These are phyloP conservation scores for Orthonyx spaldingii DNA, from an alignment of 2,113 vertebrate species.

Conservation along the genomic window DNA sequence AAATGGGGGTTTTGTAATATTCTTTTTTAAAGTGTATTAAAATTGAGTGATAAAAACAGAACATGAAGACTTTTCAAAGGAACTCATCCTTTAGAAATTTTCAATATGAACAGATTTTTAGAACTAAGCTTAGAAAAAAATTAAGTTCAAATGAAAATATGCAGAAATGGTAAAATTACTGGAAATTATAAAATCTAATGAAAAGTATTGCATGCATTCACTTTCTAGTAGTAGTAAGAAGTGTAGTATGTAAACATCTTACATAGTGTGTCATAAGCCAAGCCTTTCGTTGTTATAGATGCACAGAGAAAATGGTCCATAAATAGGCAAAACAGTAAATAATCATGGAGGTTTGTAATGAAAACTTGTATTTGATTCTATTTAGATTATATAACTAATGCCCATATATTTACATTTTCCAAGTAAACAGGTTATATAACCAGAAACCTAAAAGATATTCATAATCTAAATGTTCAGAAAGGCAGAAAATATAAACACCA, in stretches of 20 bases:
- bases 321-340: background rate
- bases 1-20: background rate
- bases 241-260: background rate
- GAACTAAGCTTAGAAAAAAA: background rate
- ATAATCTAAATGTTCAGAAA: slow-evolving; percentile 34
- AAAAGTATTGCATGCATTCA: background rate
- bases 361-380: slow-evolving; percentile 17
- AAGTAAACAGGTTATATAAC: slow-evolving; percentile 66
- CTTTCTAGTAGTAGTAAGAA: background rate
- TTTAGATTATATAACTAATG: slow-evolving; percentile 53
- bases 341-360: background rate
- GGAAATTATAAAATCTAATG: background rate
- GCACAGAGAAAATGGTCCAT: background rate
- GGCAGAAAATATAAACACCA: background rate
- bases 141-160: background rate
- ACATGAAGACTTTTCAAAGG: background rate
- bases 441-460: slow-evolving; percentile 3
- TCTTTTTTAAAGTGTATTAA: background rate
- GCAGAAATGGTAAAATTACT: background rate
- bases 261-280: fast-evolving
- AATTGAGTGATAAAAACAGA: background rate
- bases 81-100: background rate
- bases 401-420: slow-evolving; percentile 41
- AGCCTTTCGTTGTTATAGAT: background rate
- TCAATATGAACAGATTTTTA: background rate